phyloP scores from a whole-genome alignment of 2,113 vertebrate species.

The Centropristis striata region DNA sequence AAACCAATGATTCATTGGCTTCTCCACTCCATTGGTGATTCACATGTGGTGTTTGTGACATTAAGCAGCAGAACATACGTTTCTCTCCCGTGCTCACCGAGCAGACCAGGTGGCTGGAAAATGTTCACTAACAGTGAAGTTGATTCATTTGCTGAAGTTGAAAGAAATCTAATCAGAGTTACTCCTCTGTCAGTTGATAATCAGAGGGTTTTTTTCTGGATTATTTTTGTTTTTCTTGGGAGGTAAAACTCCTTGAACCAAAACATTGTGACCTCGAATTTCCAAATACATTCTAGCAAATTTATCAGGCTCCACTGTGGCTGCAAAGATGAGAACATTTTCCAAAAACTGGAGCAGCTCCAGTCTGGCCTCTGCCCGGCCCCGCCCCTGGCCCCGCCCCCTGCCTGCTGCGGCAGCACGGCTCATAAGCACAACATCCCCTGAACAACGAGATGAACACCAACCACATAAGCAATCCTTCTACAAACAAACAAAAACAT shows the following conservation, averaged over 20 bases:
- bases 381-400: conserved; percentile 28
- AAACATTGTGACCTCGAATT: neutral
- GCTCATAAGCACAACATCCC: conserved; percentile 67
- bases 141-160: neutral
- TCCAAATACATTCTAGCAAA: neutral
- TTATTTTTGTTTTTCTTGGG: neutral
- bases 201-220: neutral
- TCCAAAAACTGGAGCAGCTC: neutral
- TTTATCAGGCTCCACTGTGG: neutral
- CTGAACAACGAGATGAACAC: conserved; percentile 67
- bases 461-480: conserved; percentile 78
- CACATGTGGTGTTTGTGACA: conserved; percentile 80
- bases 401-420: too few species aligned
- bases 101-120: conserved; percentile 22
- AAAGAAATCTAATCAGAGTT: conserved; percentile 1
- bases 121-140: too few species aligned
- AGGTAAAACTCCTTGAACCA: neutral
- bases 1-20: conserved; percentile 85
- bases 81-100: conserved; percentile 58
- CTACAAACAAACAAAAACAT: conserved; percentile 81
- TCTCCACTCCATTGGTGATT: conserved; percentile 76
- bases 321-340: neutral
- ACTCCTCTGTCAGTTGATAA: neutral
- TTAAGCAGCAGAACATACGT: conserved; percentile 84
- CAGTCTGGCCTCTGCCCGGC: neutral